Base-by-base conservation (phyloP, 92 coral and sea anemone species). In the Bergia puertoricense region DNA sequence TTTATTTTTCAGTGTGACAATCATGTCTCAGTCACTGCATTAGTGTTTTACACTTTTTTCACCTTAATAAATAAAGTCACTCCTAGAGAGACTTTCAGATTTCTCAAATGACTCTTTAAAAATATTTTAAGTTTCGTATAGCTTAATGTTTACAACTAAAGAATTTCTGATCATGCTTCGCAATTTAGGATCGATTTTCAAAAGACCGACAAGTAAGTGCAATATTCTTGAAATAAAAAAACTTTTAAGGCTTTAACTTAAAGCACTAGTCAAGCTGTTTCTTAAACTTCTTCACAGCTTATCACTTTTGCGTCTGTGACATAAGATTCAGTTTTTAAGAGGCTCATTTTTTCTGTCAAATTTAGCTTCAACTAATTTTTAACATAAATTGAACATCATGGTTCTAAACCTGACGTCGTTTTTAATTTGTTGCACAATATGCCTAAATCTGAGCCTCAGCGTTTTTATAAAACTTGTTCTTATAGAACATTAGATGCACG, bases 1-100 rank as follows among this genome's bases (percentile, higher is more conserved):
- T 22, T 39, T 45, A 76, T 43, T 76, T 5, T 11, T 45, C 23
- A 41, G 69, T 62, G 11, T 62, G 23, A 66, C 77, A 69, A 30
- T 13, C 87, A 30, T 15, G 20, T n/a, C 18, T n/a, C 16, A 45
- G 80, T 45, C 8, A 66, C 38, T 62, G 36, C 66, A 36, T 80
- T 59, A 80, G 84, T 83, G 9, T 84, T 46, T 71, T 71, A 23
- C 66, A 84, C 79, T 68, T 69, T 84, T 69, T 39, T 41, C 46
- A 30, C 87, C 89, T 85, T 46, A 90, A 90, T 90, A 90, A 90
- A 90, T 86, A 90, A 86, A 90, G 90, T 75, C 89, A 38, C 92
- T 90, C 92, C 89, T 67, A 5, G 90, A 86, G 92, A 81, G 88
- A 80, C 90, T 81, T 86, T 88, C 8, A 81, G 30, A 51, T 15